These are phyloP conservation scores for Dinothrombium tinctorium DNA, from an alignment of 1,140 invertebrate genomes.

Conservation along the genomic window DNA sequence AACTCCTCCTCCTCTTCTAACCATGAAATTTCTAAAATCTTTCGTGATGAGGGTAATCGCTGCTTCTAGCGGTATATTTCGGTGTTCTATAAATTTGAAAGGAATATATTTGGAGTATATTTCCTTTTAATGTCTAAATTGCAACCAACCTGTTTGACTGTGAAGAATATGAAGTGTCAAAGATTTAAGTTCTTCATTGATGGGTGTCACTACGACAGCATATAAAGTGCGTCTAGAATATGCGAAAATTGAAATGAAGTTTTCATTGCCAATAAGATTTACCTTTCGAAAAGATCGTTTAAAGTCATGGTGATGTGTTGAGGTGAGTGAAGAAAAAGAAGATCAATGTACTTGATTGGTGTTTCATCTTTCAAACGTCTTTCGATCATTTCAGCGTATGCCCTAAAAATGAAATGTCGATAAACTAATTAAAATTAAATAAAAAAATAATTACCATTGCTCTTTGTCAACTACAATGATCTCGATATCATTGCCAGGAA, in stretches of 20 bases:
- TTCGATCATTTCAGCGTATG: conserved; percentile 8
- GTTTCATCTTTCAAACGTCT: conserved; percentile 3
- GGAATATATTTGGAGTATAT: neutral
- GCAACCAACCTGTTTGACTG: conserved; percentile 3
- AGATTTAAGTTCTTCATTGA: conserved; percentile 4
- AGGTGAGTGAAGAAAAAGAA: conserved; percentile 6
- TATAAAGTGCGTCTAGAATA: conserved; percentile 5
- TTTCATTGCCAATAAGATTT: neutral
- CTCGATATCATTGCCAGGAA: conserved; percentile 5
- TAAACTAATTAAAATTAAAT: neutral
- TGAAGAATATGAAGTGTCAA: conserved; percentile 6
- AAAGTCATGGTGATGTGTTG: conserved; percentile 1
- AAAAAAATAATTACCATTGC: conserved; percentile 2
- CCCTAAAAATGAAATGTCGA: neutral
- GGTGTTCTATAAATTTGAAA: conserved; percentile 1
- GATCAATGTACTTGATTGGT: conserved; percentile 2
- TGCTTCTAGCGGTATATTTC: conserved; percentile 6
- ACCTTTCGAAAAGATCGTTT: conserved; percentile 8
- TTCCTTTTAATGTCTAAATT: neutral
- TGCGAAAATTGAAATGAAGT: neutral
- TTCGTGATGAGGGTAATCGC: conserved; percentile 1
- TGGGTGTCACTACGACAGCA: conserved; percentile 3
- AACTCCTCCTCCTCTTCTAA: neutral
- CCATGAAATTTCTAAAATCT: neutral
- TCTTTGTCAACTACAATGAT: conserved; percentile 7